Base-by-base conservation (phyloP, 1,140 invertebrate genomes). In the Drosophila malerkotliana region DNA sequence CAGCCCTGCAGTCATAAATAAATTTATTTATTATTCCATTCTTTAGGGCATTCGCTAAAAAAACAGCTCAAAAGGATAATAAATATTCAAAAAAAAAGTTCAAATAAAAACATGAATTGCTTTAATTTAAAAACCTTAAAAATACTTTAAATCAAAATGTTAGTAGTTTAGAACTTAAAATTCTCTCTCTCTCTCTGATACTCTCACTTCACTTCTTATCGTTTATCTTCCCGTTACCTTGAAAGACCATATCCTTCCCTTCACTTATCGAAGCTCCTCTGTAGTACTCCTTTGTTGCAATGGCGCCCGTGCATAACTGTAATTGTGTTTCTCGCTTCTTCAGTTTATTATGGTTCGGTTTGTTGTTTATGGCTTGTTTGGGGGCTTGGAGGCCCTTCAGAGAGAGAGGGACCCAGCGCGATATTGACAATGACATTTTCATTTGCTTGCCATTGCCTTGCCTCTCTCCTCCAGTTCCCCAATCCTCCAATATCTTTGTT, bases 351-450 rank as follows among this genome's bases (percentile, higher is more conserved):
- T 47, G 18, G 44, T 47, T 47, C 18, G 18, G 44, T 47, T 47
- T 47, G 32, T 62, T 52, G 57, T 62, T 67, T 44, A 61, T 67
- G 44, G 56, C 28, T 56, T 51, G 26, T 66, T 32, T 18, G 14
- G 44, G 44, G 44, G 41, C 21, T 21, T 21, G 1, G 21, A 3
- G 21, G 21, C 21, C 21, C 21, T 21, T 21, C 21, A 21, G 21
- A 21, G 21, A 21, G 21, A 0, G 21, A 21, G 21, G 21, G 21
- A 10, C 41, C 30, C 30, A 37, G 6, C 30, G 26, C 37, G 39
- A 44, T 68, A 68, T 68, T 72, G 68, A 68, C 68, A 72, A 68
- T 72, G 63, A 68, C 48, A 68, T 68, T 68, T 72, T 45, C 48
- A 68, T 58, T 58, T 58, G 41, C 44, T 24, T 24, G 10, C 32